Base-by-base conservation (phyloP, 2,888 invertebrate genomes). In the Orthosia incerta region DNA sequence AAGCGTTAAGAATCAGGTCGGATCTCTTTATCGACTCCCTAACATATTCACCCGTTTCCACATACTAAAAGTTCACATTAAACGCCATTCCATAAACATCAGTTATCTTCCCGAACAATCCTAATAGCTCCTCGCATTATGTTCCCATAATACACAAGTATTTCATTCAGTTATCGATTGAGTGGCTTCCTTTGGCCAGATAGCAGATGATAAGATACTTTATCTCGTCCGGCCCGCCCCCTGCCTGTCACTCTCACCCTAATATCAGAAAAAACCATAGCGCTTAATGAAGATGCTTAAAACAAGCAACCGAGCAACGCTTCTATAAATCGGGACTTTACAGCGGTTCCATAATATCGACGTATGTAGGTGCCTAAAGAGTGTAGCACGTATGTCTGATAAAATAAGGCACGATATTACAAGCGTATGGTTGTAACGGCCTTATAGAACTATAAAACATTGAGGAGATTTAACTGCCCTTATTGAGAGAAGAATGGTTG, bases 171-270 rank as follows among this genome's bases (percentile, higher is more conserved):
- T 85, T 92, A 94, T 95, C 91, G 94, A 95, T 95, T 89, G 87
- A 89, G 75, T 76, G 91, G 90, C 92, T 91, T 93, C 92, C 89
- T 89, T 86, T 82, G 75, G 68, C 75, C 76, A 86, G 94, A 94
- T 94, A 94, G 85, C 88, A 85, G 70, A 85, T 90, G 95, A 95
- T 95, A 94, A 94, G 93, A 94, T 94, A 94, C 90, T 90, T 91
- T 94, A 95, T 94, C 94, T 92, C 88, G 82, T 80, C 88, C 84
- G 83, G 71, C 76, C 89, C 91, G 87, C 91, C 91, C 91, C 89
- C 87, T 84, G 81, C 84, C 76, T 87, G 89, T 88, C 89, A 89
- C 89, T 89, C 89, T 88, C 88, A 88, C 85, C 85, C 86, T 77
- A 86, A 83, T 82, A 80, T 84, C 81, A 89, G 82, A 90, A 91